Base-by-base conservation (phyloP, 2,888 invertebrate species). In the Scaptomyza flava region DNA sequence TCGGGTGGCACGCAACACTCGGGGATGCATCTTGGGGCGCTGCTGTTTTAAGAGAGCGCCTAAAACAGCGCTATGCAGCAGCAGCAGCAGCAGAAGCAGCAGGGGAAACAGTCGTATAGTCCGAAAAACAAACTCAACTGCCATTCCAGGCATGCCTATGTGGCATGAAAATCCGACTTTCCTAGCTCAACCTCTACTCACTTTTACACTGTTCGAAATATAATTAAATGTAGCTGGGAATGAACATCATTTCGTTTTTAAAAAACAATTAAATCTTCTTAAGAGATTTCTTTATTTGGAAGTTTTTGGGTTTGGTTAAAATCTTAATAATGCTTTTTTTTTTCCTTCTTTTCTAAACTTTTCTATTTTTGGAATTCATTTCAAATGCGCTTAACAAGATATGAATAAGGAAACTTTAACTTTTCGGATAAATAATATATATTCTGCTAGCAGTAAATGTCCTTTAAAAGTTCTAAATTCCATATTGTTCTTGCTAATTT, bases 81-180 rank as follows among this genome's bases (percentile, higher is more conserved):
- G 54, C 36, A 36, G n/a, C n/a, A 11, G 11, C 33, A 12, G 3
- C 33, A 12, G 9, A 3, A 11, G 33, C 33, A 33, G 9, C 8
- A 31, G 23, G 17, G 17, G 6, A 6, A 30, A 8, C 31, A 42
- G 47, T 38, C 8, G 14, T 8, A 36, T 56, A 66, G 69, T 67
- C 77, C 67, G 63, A 79, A 77, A 77, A 80, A 80, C 80, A 77
- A 77, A 78, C 73, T 68, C 63, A 63, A 51, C 73, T 71, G 47
- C 54, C 68, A 86, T 77, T 68, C 80, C 69, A 62, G 68, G 83
- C 83, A 46, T 77, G 73, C 66, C 68, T 34, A 52, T 68, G 46
- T 59, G 51, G 58, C 56, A 38, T 56, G 43, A 50, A 45, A 42
- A 7, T 20, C 46, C 17, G 7, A 36, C 38, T 14, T 7, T 12